A percentile compares a stretch with the other conserved stretches of the same genome.
phyloP scores from a whole-genome alignment of 2,113 vertebrate genomes.

The Rallus limicola region DNA sequence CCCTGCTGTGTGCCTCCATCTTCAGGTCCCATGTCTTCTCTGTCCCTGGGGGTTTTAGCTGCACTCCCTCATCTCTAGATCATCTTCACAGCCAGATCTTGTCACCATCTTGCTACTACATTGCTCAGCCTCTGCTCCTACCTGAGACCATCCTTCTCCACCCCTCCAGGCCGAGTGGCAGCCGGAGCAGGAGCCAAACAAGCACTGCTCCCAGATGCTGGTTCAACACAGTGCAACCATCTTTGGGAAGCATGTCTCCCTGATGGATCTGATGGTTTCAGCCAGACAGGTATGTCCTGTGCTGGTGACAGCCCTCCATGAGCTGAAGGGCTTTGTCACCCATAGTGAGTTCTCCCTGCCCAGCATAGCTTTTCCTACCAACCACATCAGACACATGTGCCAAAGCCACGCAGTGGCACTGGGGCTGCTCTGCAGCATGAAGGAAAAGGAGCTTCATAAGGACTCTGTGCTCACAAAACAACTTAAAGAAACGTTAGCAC shows the following conservation, averaged over 20 bases:
- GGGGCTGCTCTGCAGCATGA: not conserved
- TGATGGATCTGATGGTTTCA: slow-evolving; percentile 77
- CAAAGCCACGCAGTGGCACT: fast-evolving
- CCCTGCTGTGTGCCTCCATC: not conserved
- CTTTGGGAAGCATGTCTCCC: slow-evolving; percentile 72
- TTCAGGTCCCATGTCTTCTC: not conserved
- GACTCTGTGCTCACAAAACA: not conserved
- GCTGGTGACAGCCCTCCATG: fast-evolving
- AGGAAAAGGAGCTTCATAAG: not conserved
- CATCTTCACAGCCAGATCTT: not conserved
- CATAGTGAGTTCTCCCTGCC: fast-evolving
- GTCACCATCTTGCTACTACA: not conserved
- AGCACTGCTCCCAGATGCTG: slow-evolving; percentile 81
- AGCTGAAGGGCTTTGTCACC: not conserved
- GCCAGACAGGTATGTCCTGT: slow-evolving; percentile 77
- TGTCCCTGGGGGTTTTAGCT: not conserved
- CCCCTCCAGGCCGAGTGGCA: slow-evolving; percentile 76
- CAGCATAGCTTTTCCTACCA: not conserved
- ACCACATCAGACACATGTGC: not conserved
- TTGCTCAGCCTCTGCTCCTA: not conserved
- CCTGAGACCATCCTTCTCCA: not conserved
- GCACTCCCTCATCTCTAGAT: not conserved
- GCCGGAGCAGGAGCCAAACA: slow-evolving; percentile 73
- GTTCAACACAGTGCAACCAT: slow-evolving; percentile 74
- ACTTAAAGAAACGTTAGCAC: no score